Conservation (phyloP, 2,113 vertebrate genomes). For the Pithys albifrons region DNA sequence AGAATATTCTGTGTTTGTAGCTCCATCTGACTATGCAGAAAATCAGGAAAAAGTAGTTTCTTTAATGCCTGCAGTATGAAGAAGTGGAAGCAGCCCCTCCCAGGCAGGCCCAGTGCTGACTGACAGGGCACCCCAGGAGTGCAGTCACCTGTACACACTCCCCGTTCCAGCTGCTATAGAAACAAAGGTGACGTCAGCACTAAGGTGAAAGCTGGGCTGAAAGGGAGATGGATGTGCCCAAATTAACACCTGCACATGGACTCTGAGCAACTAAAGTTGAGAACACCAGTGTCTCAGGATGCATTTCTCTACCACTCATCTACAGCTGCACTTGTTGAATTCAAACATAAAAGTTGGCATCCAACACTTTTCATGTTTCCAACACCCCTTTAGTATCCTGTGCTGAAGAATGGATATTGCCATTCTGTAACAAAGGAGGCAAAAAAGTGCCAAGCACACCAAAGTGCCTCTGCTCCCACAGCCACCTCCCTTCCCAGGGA, state of each 20-base stretch:
- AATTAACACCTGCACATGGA: background rate
- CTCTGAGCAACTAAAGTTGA: background rate
- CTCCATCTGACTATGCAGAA: background rate
- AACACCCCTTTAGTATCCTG: background rate
- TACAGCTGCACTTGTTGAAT: background rate
- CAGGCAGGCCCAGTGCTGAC: background rate
- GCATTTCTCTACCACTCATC: background rate
- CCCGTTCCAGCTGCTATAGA: background rate
- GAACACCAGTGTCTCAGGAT: background rate
- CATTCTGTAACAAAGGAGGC: background rate
- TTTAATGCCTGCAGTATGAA: background rate
- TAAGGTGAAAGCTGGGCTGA: background rate
- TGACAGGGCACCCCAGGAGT: background rate
- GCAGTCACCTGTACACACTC: background rate
- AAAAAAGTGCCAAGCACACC: background rate
- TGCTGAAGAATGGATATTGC: background rate
- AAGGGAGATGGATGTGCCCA: background rate
- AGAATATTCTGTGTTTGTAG: background rate
- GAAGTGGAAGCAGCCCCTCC: background rate
- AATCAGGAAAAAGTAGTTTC: background rate
- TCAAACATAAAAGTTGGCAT: background rate
- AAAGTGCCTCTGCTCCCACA: background rate
- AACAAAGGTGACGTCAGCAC: background rate
- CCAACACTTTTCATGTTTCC: background rate
- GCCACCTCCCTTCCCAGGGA: background rate